phyloP scores from a whole-genome alignment of 2,888 invertebrate species.

The Lasioglossum marginatum region DNA sequence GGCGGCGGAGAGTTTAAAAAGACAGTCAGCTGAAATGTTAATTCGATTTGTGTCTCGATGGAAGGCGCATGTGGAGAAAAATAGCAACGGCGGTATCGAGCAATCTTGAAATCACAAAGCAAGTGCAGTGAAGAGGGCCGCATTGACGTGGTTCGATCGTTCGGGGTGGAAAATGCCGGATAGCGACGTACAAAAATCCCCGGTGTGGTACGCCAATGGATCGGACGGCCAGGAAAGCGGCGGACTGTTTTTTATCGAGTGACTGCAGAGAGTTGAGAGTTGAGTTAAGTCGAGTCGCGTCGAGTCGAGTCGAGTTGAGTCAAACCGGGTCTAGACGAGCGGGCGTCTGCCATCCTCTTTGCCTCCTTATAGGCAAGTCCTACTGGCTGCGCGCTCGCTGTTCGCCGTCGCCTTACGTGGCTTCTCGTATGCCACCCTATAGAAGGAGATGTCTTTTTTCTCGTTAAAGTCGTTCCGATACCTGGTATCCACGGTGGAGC shows the following conservation, averaged over 20 bases:
- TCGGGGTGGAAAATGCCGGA: background rate
- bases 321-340: conserved; percentile 77
- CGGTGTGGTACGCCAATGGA: conserved; percentile 70
- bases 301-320: background rate
- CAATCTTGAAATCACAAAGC: conserved; percentile 27
- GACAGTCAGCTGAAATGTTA: background rate
- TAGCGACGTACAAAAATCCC: conserved; percentile 2
- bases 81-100: conserved; percentile 15
- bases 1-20: background rate
- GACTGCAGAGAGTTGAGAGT: conserved; percentile 78
- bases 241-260: conserved; percentile 79
- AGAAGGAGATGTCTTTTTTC: conserved; percentile 60
- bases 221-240: conserved; percentile 75
- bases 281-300: conserved; percentile 62
- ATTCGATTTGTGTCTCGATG: background rate
- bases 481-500: conserved; percentile 48
- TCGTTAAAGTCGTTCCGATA: conserved; percentile 63
- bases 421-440: conserved; percentile 43
- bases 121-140: background rate
- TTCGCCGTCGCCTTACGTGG: conserved; percentile 57
- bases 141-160: conserved; percentile 16
- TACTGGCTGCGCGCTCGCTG: conserved; percentile 33
- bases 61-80: background rate
- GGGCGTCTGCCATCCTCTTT: conserved; percentile 72
- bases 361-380: conserved; percentile 68